Evolutionary conservation across 2,113 vertebrate genomes (phyloP).

Genomic region (Apaloderma vittatum): DNA sequence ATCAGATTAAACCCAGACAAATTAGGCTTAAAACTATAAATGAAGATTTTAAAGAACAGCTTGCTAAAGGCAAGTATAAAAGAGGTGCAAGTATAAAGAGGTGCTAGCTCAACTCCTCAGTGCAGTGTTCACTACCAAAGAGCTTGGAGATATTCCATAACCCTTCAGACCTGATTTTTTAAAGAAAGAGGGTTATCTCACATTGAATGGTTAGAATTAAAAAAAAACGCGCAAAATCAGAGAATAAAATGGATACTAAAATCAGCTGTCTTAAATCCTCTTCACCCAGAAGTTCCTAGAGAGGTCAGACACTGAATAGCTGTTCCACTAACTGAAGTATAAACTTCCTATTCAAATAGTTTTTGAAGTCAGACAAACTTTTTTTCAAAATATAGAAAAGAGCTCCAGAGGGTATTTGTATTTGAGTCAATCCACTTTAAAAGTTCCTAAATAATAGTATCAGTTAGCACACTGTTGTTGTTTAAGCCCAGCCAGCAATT

Average conservation of each 20-base stretch:
- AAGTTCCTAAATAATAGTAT: background rate
- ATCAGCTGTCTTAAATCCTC: background rate
- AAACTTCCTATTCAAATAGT: background rate
- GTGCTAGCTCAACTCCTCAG: background rate
- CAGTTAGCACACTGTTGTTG: background rate
- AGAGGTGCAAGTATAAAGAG: background rate
- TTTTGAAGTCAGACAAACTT: background rate
- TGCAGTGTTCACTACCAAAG: background rate
- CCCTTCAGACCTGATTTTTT: background rate
- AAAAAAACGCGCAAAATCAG: background rate
- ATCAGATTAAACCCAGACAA: background rate
- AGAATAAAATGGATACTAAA: background rate
- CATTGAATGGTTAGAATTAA: background rate
- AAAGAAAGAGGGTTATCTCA: background rate
- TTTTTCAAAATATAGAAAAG: background rate
- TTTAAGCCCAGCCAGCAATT: background rate
- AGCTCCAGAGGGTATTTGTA: background rate
- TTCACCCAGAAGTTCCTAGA: background rate
- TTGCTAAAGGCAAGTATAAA: background rate
- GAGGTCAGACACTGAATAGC: background rate
- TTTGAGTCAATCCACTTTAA: background rate
- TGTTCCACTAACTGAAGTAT: background rate
- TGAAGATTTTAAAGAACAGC: background rate
- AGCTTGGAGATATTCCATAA: background rate
- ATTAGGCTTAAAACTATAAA: background rate